These are phyloP conservation scores for Chelonoidis abingdonii DNA, from an alignment of 2,113 vertebrate species.

Conservation along the genomic window DNA sequence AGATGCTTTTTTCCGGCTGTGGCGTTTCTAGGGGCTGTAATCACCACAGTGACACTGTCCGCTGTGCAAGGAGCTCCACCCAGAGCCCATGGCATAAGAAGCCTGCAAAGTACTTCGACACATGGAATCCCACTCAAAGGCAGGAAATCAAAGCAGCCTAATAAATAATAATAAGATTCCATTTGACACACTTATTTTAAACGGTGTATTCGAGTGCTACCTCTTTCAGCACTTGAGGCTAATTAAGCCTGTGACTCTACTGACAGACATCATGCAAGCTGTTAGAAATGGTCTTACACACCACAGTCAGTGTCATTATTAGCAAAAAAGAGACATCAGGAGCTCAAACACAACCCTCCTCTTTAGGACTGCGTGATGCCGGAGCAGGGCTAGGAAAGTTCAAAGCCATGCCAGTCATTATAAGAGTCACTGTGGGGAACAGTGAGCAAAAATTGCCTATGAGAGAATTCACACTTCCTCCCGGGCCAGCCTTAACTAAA, in stretches of 20 bases:
- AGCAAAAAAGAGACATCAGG: background rate
- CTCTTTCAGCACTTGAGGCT: background rate
- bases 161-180: background rate
- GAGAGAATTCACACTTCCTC: background rate
- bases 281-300: background rate
- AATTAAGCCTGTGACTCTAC: background rate
- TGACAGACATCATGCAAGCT: background rate
- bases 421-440: background rate
- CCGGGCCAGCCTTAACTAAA: background rate
- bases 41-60: rapidly evolving
- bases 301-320: background rate
- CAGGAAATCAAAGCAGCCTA: background rate
- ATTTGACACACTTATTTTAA: background rate
- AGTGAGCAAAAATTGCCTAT: background rate
- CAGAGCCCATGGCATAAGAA: background rate
- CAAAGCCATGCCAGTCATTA: background rate
- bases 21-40: background rate
- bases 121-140: background rate
- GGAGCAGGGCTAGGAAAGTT: background rate
- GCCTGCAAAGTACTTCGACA: background rate
- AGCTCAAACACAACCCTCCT: background rate
- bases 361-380: background rate
- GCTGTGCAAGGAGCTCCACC: background rate
- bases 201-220: background rate
- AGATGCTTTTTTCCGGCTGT: background rate